Percentiles rank a stretch among this genome's conserved stretches.
phyloP scores from a whole-genome alignment of 1,140 invertebrate genomes.

The Cotesia typhae region DNA sequence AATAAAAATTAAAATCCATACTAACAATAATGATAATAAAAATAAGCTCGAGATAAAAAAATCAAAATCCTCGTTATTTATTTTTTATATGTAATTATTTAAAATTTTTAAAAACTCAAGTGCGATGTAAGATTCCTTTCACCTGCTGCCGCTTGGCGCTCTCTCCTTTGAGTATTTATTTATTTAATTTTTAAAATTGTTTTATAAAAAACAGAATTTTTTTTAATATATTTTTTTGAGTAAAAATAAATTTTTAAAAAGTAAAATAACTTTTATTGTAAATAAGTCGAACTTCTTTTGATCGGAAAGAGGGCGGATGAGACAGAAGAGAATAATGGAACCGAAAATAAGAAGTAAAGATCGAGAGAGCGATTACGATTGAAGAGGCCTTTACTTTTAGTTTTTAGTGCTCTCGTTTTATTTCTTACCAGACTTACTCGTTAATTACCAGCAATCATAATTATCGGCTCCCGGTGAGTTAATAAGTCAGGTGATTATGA shows the following conservation, averaged over 20 bases:
- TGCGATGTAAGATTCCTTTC: conserved; percentile 12
- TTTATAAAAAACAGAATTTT: no score
- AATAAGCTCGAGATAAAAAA: conserved; percentile 2
- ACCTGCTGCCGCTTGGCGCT: conserved; percentile 9
- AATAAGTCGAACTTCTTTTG: neutral
- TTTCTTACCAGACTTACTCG: conserved; percentile 28
- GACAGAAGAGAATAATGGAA: conserved; percentile 1
- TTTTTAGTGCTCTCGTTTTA: neutral
- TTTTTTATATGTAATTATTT: conserved; percentile 3
- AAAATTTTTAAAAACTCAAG: conserved; percentile 6
- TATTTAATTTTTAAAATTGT: neutral
- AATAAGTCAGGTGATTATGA: conserved; percentile 50
- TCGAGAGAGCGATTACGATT: conserved; percentile 11
- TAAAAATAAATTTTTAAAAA: no score
- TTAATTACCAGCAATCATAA: conserved; percentile 54
- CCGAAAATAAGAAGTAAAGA: conserved; percentile 2
- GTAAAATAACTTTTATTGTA: no score
- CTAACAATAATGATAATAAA: conserved; percentile 5
- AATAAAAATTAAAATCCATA: neutral
- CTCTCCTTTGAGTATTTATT: neutral
- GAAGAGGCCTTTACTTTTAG: conserved; percentile 13
- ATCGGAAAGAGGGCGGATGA: neutral
- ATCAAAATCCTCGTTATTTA: conserved; percentile 1
- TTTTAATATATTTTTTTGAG: no score
- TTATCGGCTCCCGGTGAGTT: conserved; percentile 46